phyloP scores from a whole-genome alignment of 2,888 invertebrate species.

The Ganaspis brasiliensis region DNA sequence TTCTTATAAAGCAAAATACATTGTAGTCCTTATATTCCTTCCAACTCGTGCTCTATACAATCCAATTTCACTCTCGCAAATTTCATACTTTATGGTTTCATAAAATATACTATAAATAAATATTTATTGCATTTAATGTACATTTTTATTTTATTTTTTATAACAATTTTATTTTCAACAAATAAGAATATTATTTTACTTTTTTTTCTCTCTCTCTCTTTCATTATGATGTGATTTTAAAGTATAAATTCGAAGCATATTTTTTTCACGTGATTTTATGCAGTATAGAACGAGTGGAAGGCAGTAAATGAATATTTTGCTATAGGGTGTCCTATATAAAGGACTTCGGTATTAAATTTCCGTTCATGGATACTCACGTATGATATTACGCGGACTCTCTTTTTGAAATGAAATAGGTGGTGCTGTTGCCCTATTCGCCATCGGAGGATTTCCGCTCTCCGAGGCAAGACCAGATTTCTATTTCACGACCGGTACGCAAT shows the following conservation, averaged over 20 bases:
- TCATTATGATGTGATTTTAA: background rate
- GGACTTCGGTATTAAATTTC: constrained; percentile 69
- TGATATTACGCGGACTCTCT: constrained; percentile 68
- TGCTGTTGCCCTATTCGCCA: constrained; percentile 45
- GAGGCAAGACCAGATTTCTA: constrained; percentile 51
- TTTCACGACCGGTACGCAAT: constrained; percentile 50
- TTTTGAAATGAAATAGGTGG: constrained; percentile 54
- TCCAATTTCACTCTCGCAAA: background rate
- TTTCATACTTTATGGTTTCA: background rate
- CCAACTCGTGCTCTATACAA: background rate
- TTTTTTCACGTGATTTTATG: too few relatives aligned
- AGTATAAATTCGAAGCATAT: too few relatives aligned
- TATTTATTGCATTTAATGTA: background rate
- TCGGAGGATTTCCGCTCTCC: constrained; percentile 63
- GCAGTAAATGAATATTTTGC: too few relatives aligned
- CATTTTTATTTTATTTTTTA: background rate
- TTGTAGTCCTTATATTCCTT: background rate
- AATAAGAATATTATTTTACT: too few relatives aligned
- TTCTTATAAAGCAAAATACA: background rate
- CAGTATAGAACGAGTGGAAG: background rate
- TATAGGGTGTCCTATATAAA: constrained; percentile 28
- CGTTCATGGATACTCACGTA: constrained; percentile 69
- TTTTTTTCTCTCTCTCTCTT: constrained; percentile 43
- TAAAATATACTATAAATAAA: too few relatives aligned
- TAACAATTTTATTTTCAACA: too few relatives aligned